These are phyloP conservation scores for Okapia johnstoni DNA, from an alignment of 2,113 vertebrate genomes.

Conservation along the genomic window DNA sequence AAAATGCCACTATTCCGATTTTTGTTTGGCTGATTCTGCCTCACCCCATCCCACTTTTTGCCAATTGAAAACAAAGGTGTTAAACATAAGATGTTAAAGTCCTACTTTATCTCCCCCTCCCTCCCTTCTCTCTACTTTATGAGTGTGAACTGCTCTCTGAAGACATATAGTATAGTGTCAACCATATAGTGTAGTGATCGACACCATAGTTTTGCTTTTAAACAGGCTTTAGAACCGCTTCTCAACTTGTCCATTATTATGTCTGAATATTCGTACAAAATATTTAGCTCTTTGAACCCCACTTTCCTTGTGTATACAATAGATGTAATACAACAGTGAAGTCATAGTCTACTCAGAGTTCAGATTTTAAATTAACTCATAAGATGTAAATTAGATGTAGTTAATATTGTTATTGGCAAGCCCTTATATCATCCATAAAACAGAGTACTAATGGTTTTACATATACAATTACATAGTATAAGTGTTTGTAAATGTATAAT, in stretches of 20 bases:
- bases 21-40: not conserved
- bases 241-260: no score
- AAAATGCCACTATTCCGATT: not conserved
- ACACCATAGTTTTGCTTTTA: not conserved
- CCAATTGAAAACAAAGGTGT: not conserved
- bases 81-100: not conserved
- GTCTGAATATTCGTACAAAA: not conserved
- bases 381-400: not conserved
- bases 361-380: constrained; percentile 1
- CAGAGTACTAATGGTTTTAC: not conserved
- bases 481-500: not conserved
- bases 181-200: accelerated
- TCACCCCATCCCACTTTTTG: not conserved
- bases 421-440: not conserved
- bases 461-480: not conserved
- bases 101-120: not conserved
- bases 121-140: not conserved
- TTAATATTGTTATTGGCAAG: not conserved
- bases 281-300: not conserved
- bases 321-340: not conserved
- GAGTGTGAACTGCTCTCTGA: not conserved
- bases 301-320: not conserved
- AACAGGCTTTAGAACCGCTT: not conserved
- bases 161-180: not conserved
- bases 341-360: not conserved